Evolutionary conservation across 1,140 invertebrate genomes (phyloP), one percentile per base, ranked within the genome.

Genomic region (Pseudachorutes palmiensis): DNA sequence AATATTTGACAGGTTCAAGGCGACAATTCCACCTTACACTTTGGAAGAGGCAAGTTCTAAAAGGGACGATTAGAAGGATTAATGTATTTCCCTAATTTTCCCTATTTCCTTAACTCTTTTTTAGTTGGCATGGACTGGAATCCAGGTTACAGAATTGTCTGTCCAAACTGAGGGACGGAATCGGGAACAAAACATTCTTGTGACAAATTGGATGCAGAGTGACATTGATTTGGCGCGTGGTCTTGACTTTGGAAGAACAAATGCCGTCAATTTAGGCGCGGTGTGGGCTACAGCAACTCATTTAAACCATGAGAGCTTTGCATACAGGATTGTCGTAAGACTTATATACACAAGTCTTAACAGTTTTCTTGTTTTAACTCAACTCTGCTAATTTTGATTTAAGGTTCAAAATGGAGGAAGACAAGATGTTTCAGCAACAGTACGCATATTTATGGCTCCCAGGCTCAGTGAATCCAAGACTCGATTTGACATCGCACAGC

Each of bases 1-100:
- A 62, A 79, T 93, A 2, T 92, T 92, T 80, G 80, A 84, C 67
- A 82, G 88, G 73, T 86, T 88, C 76, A 92, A 92, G 78, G 82
- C 81, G 30, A 85, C 84, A 2, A 77, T 91, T 24, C 79, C 83
- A 1, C 77, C 82, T 61, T 89, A 89, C 70, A 82, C 30, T 2
- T 3, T 14, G 12, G 78, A 0, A 73, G 75, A 16, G 79, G 83
- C 26, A 41, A 29, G n/a, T n/a, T n/a, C 19, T 9, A 26, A 3
- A 51, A 45, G 31, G 1, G 0, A 1, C 2, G 31, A 32, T 24
- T 28, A 60, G 24, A 22, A 22, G 51, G n/a, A 32, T 29, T 3
- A 29, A 59, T 55, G 28, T 66, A 31, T 28, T 5, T 29, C 16
- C 55, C 55, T 12, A n/a, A 30, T 12, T 31, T 30, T 28, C 5